These are phyloP conservation scores for Alentia gelatinosa DNA, from an alignment of 2,888 invertebrate species.

Conservation along the genomic window DNA sequence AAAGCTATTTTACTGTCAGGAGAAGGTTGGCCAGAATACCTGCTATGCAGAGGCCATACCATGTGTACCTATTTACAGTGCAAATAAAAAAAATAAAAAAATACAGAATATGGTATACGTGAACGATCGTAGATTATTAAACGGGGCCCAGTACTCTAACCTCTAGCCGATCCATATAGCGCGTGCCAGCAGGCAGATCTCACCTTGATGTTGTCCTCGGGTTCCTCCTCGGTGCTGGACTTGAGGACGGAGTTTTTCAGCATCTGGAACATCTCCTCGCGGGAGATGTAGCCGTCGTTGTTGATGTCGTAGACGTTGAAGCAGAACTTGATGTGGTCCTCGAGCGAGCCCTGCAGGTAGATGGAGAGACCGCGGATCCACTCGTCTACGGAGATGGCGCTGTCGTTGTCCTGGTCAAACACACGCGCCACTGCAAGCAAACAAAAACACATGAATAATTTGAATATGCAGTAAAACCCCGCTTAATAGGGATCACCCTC, in stretches of 20 bases:
- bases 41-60: too few species aligned
- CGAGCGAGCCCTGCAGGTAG: conserved; percentile 86
- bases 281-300: conserved; percentile 89
- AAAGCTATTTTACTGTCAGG: too few species aligned
- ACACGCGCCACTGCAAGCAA: conserved; percentile 79
- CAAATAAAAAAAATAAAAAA: too few species aligned
- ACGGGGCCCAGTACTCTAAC: too few species aligned
- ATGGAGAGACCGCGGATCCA: conserved; percentile 89
- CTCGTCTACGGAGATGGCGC: conserved; percentile 84
- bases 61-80: too few species aligned
- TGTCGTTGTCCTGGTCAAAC: conserved; percentile 90
- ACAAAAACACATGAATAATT: not conserved
- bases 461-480: not conserved
- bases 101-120: too few species aligned
- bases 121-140: too few species aligned
- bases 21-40: too few species aligned
- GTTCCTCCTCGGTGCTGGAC: conserved; percentile 63
- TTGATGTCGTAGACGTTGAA: conserved; percentile 89
- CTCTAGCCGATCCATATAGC: too few species aligned
- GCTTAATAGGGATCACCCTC: not conserved
- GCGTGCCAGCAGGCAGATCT: too few species aligned
- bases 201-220: not conserved
- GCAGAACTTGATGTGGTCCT: conserved; percentile 85
- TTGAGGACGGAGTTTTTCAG: conserved; percentile 83
- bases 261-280: conserved; percentile 91